Evolutionary conservation across 2,888 invertebrate species (phyloP), one percentile per base, ranked within the genome.

Genomic region (Hydropsyche betteni): DNA sequence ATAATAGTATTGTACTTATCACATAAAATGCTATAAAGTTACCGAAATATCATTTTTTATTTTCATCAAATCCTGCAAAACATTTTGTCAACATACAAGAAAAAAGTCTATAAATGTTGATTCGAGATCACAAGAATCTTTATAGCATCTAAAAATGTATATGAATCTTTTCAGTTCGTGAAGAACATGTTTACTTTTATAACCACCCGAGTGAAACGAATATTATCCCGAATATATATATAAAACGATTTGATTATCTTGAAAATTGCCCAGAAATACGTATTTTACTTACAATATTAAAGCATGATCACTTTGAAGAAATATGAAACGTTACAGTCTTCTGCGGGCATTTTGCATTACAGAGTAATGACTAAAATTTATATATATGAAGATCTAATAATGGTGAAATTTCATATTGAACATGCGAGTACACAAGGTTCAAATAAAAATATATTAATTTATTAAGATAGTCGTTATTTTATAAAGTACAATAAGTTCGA

Each of bases 1-100:
- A 58, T 58, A 14, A 58, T 58, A 64, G 36, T 64, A 64, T 64
- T 64, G 64, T 64, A 64, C 34, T 34, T 64, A 64, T 64, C 64
- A 64, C 64, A 64, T 64, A 64, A 36, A 64, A 36, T 8, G 34
- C 34, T 24, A 33, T 6, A 5, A 33, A 24, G 12, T 61, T 16
- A 24, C 6, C 24, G 24, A 24, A 33, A 33, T 61, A 55, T 55
- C 10, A 61, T 61, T 61, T 33, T 10, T 33, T n/a, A n/a, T n/a
- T 5, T 33, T 0, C 58, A 16, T 8, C 5, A 24, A 58, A 24
- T 58, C 24, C 16, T 6, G 24, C 16, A 24, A 58, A 24, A 58
- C 10, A 24, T 24, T 16, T 58, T 16, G 16, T 58, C 58, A 8
- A 58, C 14, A 24, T 16, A 58, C 8, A 53, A 16, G 5, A 58